Evolutionary conservation across 2,113 vertebrate genomes (phyloP).

Genomic region (Engystomops pustulosus): DNA sequence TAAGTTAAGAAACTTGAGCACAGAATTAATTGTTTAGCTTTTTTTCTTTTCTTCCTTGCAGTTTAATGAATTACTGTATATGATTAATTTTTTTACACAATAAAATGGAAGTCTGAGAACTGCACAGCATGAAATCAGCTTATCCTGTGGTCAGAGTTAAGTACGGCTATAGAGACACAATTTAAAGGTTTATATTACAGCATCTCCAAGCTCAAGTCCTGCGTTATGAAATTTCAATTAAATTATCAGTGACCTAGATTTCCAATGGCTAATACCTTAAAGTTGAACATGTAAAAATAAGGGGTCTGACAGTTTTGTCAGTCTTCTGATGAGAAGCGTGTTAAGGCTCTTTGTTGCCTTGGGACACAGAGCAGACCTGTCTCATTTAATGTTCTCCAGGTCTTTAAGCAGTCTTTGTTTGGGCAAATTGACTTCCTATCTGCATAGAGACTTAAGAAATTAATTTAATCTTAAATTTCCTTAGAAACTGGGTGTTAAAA

Average conservation of each 20-base stretch:
- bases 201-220: not conserved
- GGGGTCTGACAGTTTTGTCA: slow-evolving; percentile 30
- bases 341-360: slow-evolving; percentile 48
- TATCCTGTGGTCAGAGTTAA: slow-evolving; percentile 11
- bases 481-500: not conserved
- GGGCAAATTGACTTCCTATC: not conserved
- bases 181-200: slow-evolving; percentile 36
- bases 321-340: slow-evolving; percentile 28
- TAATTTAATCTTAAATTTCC: slow-evolving; percentile 3
- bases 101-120: not conserved
- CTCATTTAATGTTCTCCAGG: slow-evolving; percentile 45
- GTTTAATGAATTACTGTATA: no score
- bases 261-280: slow-evolving; percentile 43
- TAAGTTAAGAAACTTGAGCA: no score
- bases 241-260: slow-evolving; percentile 58
- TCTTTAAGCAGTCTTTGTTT: slow-evolving; percentile 41
- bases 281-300: slow-evolving; percentile 50
- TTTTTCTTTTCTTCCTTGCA: no score
- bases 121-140: slow-evolving; percentile 17
- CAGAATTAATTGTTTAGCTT: no score
- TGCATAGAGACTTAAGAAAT: slow-evolving; percentile 1
- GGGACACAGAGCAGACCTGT: slow-evolving; percentile 35
- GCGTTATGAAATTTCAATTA: slow-evolving; percentile 35
- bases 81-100: no score
- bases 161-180: slow-evolving; percentile 17